Conservation (phyloP, 1,140 invertebrate genomes). For the Drosophila willistoni region DNA sequence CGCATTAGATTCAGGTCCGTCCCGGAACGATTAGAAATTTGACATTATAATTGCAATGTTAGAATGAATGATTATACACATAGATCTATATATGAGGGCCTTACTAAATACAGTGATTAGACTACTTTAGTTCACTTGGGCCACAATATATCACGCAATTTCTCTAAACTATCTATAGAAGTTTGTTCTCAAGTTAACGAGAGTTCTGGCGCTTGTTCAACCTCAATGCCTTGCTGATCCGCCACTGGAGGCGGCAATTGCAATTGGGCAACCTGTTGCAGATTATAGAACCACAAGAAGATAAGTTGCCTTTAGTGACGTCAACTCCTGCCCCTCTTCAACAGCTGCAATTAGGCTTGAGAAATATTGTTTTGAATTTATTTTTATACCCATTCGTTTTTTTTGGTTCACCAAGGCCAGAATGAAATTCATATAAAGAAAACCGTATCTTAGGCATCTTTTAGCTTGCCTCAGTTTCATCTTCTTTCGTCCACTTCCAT, state of each 20-base stretch:
- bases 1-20: background rate
- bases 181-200: too few relatives aligned
- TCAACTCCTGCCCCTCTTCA: constrained; percentile 31
- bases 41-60: too few relatives aligned
- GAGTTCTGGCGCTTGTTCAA: too few relatives aligned
- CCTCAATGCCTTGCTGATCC: too few relatives aligned
- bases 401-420: constrained; percentile 44
- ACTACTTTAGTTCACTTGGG: too few relatives aligned
- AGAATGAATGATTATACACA: too few relatives aligned
- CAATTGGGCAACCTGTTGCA: constrained; percentile 69
- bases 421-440: constrained; percentile 31
- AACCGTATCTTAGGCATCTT: constrained; percentile 1
- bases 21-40: too few relatives aligned
- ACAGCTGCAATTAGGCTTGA: constrained; percentile 66
- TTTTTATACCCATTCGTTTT: constrained; percentile 33
- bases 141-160: too few relatives aligned
- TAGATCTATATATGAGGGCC: too few relatives aligned
- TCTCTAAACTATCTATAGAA: too few relatives aligned
- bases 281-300: constrained; percentile 17
- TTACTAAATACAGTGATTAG: too few relatives aligned
- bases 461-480: constrained; percentile 1
- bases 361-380: constrained; percentile 49
- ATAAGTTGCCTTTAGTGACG: constrained; percentile 41
- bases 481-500: constrained; percentile 1
- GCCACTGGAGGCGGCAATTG: constrained; percentile 35